Evolutionary conservation across 1,140 invertebrate genomes (phyloP), one percentile per base, ranked within the genome.

Genomic region (Magallana gigas): DNA sequence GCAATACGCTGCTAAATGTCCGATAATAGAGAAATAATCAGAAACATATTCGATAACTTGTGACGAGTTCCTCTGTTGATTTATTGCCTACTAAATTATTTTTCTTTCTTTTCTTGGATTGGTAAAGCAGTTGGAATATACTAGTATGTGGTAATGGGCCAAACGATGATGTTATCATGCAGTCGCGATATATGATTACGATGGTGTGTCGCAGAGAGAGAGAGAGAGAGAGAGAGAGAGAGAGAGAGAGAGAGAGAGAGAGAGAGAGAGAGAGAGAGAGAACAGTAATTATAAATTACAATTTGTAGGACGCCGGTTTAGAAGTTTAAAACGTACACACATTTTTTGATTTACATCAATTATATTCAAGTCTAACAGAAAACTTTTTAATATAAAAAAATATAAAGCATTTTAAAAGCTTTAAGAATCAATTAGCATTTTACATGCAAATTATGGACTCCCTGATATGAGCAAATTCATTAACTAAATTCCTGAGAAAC

Each of bases 11-110:
- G 68, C 68, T 76, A 76, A 76, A 76, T 76, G 68, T 76, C 68
- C 68, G 68, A 76, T 76, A 76, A 76, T 76, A 76, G 18, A 36
- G 68, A 76, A 76, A 76, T 76, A 76, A 76, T 48, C 68, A 76
- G 68, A 29, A 76, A 76, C 68, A 76, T 18, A 76, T 76, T 76
- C 68, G 68, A 76, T 76, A 76, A 76, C 68, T 76, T 12, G 68
- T 76, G 68, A 76, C 68, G 68, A 76, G 18, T 76, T 23, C 18
- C 23, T 76, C 68, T 8, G 23, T 76, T 18, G 68, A 76, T 76
- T 76, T 29, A 76, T 76, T 76, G 36, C 68, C 23, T 12, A 11
- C 18, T 29, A 76, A 36, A 29, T 29, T 76, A 23, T 62, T n/a
- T 12, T 14, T 62, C 60, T 9, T n/a, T 12, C 60, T 29, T 71